Conservation (phyloP, 2,113 vertebrate species). For the Oreocharis arfaki region DNA sequence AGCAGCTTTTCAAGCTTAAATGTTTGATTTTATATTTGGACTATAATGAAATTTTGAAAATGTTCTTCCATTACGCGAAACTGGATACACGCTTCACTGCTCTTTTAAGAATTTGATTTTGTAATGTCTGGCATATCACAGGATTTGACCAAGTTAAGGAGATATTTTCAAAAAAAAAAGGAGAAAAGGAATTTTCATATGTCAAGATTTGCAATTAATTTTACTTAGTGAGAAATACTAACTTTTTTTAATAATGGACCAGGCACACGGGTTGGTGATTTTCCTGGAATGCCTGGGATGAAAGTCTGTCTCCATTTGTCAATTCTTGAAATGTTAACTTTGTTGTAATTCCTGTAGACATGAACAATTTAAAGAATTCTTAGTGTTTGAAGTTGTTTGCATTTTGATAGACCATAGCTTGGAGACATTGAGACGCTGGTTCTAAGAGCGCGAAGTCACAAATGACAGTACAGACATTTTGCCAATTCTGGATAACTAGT, state of each 20-base stretch:
- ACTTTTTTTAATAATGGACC: constrained; percentile 54
- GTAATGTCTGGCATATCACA: constrained; percentile 67
- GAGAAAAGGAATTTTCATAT: constrained; percentile 58
- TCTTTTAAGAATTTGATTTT: constrained; percentile 62
- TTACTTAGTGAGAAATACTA: constrained; percentile 67
- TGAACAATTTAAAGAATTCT: constrained; percentile 65
- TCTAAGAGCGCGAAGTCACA: neutral
- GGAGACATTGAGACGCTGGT: constrained; percentile 41
- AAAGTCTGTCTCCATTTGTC: constrained; percentile 41
- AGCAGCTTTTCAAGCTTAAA: constrained; percentile 69
- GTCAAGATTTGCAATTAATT: constrained; percentile 66
- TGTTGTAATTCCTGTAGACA: constrained; percentile 66
- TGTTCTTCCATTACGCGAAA: constrained; percentile 66
- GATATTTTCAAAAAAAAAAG: constrained; percentile 59
- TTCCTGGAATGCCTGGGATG: constrained; percentile 55
- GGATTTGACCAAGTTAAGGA: constrained; percentile 71
- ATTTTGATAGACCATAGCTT: constrained; percentile 57
- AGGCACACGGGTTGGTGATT: neutral
- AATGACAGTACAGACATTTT: constrained; percentile 31
- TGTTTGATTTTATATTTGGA: constrained; percentile 71
- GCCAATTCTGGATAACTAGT: constrained; percentile 55
- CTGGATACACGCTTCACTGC: constrained; percentile 56
- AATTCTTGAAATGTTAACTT: constrained; percentile 62
- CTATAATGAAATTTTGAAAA: constrained; percentile 66
- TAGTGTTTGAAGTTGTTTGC: constrained; percentile 66